Evolutionary conservation across 1,140 invertebrate species (phyloP).

Genomic region (Catajapyx aquilonaris): DNA sequence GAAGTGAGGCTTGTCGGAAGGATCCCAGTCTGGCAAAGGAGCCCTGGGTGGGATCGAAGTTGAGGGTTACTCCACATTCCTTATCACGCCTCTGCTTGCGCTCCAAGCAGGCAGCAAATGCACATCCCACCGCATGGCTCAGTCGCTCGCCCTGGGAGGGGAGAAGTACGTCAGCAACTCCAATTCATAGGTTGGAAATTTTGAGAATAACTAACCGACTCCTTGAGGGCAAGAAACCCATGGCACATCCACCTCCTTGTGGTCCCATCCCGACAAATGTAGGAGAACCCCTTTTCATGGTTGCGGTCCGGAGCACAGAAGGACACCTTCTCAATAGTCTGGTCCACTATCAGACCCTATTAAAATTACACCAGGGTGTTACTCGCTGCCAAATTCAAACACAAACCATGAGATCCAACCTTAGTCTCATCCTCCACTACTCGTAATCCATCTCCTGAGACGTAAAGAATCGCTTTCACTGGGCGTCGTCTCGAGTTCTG

Average conservation of each 20-base stretch:
- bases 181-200: neutral
- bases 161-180: neutral
- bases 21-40: slow-evolving; percentile 84
- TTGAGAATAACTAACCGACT: slow-evolving; percentile 40
- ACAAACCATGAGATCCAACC: slow-evolving; percentile 19
- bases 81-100: slow-evolving; percentile 94
- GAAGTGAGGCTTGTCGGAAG: slow-evolving; percentile 62
- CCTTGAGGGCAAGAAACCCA: slow-evolving; percentile 88
- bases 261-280: slow-evolving; percentile 67
- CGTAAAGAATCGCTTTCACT: slow-evolving; percentile 74
- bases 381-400: neutral
- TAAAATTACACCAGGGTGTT: slow-evolving; percentile 8
- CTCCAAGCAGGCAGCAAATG: slow-evolving; percentile 94
- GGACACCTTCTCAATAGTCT: slow-evolving; percentile 99
- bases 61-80: slow-evolving; percentile 84
- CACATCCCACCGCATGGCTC: slow-evolving; percentile 97
- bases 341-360: slow-evolving; percentile 88
- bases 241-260: slow-evolving; percentile 97
- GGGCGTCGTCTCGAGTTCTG: slow-evolving; percentile 73
- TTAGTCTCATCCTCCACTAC: slow-evolving; percentile 98
- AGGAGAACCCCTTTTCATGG: slow-evolving; percentile 93
- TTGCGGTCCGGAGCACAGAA: slow-evolving; percentile 98
- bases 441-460: slow-evolving; percentile 88
- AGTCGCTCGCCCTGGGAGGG: slow-evolving; percentile 65
- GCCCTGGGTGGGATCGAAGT: slow-evolving; percentile 80